Evolutionary conservation across 2,888 invertebrate genomes (phyloP), one percentile per base, ranked within the genome.

Genomic region (Philaethria dido): DNA sequence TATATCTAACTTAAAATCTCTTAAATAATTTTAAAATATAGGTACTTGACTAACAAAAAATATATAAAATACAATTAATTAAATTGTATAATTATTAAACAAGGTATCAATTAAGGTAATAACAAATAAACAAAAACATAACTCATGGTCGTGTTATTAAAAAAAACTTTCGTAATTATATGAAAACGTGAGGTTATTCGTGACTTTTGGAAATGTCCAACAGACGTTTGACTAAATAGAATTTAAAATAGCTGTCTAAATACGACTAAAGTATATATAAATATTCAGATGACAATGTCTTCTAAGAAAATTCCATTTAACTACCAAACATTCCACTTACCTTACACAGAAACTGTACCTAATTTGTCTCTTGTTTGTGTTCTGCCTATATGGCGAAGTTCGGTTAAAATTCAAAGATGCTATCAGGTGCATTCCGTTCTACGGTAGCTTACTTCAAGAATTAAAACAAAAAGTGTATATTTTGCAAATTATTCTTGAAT

Each of bases 401-500:
- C 57, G n/a, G 57, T 57, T 57, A 42, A 42, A 42, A 22, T 57
- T 57, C 42, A 57, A 55, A 57, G 42, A 20, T 20, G 57, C 22
- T 22, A 52, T 33, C 16, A 25, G 22, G 6, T 42, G 22, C 57
- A 25, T 16, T 57, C 42, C 14, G 57, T 57, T 57, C 22, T 57
- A 57, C 57, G 57, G 11, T 25, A 25, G 4, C n/a, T 22, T 57
- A 14, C 0, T 39, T 39, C 9, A 29, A 33, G n/a, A n/a, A 25
- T n/a, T 50, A 25, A 29, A 48, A n/a, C 2, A 22, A 14, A 22
- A 22, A 14, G 2, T 50, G 1, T 9, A 50, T 25, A 14, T 25
- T 50, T n/a, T 50, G 25, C 14, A 25, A 29, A n/a, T n/a, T 6
- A 25, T n/a, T 50, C n/a, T 50, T 18, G 2, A 14, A 18, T 54